phyloP scores from a whole-genome alignment of 2,797 vertebrate species.

The Urocyon cinereoargenteus region DNA sequence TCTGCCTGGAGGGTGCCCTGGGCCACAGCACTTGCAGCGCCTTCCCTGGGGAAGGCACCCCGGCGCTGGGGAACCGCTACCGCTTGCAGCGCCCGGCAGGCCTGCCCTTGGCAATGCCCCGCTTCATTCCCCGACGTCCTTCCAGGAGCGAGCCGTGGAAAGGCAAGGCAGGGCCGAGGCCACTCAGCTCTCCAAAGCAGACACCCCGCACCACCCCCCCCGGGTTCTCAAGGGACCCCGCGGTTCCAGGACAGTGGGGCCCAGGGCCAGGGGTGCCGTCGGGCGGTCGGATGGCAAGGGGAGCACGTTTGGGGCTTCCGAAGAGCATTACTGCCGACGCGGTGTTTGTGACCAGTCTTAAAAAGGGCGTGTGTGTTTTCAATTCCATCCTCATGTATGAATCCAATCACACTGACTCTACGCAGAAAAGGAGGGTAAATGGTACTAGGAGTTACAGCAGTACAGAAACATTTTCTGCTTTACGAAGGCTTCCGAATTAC shows the following conservation, averaged over 20 bases:
- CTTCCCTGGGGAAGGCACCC: too few species aligned
- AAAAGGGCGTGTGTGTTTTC: too few species aligned
- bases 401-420: too few species aligned
- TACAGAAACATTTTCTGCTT: accelerated
- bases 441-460: too few species aligned
- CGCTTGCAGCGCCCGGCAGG: background rate
- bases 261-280: background rate
- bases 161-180: background rate
- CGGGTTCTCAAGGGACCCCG: background rate
- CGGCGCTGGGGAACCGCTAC: background rate
- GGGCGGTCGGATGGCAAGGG: too few species aligned
- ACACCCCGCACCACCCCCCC: accelerated
- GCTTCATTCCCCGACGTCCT: background rate
- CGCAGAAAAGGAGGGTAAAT: too few species aligned
- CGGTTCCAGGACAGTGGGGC: background rate
- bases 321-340: background rate
- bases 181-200: accelerated
- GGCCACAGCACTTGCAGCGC: too few species aligned
- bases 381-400: background rate
- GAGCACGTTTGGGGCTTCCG: background rate
- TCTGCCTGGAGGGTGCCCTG: too few species aligned
- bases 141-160: background rate
- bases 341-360: background rate
- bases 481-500: background rate
- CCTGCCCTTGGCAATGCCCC: background rate